Evolutionary conservation across 2,113 vertebrate species (phyloP), one percentile per base, ranked within the genome.

Genomic region (Paradisaea rubra): DNA sequence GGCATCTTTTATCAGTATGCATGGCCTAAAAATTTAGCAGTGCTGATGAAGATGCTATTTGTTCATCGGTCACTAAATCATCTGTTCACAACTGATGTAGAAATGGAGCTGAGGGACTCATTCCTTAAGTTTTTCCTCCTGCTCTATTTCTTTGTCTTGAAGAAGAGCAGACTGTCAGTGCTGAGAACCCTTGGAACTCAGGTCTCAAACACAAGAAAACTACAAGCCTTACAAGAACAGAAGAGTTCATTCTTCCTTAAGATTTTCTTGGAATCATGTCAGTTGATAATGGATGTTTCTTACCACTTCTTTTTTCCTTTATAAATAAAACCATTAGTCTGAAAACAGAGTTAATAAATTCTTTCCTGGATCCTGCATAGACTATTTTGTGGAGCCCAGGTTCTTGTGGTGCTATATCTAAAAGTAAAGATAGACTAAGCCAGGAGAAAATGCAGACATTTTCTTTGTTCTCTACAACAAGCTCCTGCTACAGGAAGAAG

Each of bases 111-210:
- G 27, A 88, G 23, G 18, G 31, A 59, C 15, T 85, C 23, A 19
- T 47, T 73, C 22, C 4, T 13, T 57, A 1, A 60, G 18, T 15
- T 70, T 81, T 89, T 89, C 5, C 8, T 65, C 39, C 27, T 42
- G 24, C 8, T 66, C 10, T 63, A 3, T 37, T n/a, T 41, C 2
- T 54, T 1, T 1, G 0, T 68, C 33, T 68, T 82, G 37, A 35
- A 59, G 23, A 52, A 44, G 20, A 79, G 6, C 24, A 49, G 56
- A 28, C 31, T 78, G 16, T 68, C 42, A 84, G 3, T 70, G 23
- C 22, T 59, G 39, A 66, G 50, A 74, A 39, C 11, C 9, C 27
- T 27, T 53, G 19, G n/a, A 84, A 39, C 22, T 77, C 28, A 17
- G 13, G 20, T 89, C 28, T 87, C 45, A 63, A 66, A 53, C 31